Evolutionary conservation across 1,140 invertebrate species (phyloP), one percentile per base, ranked within the genome.

Genomic region (Fopius arisanus): DNA sequence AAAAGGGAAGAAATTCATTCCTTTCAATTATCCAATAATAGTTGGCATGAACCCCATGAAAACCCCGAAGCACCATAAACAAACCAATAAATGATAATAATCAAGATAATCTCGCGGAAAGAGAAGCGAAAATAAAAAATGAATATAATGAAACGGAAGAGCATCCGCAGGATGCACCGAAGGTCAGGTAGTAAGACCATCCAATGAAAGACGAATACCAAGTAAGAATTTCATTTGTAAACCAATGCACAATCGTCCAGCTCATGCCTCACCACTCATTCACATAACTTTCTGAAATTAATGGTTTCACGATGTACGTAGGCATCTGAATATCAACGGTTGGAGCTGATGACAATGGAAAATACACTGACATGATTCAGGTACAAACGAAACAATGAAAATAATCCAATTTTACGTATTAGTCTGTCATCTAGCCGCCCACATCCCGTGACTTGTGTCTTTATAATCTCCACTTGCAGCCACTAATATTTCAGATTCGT

Each of bases 391-490:
- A 59, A 59, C 1, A n/a, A n/a, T n/a, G n/a, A n/a, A n/a, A n/a
- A n/a, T n/a, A n/a, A n/a, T n/a, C 14, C 14, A 3, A 59, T 59
- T 59, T 59, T 59, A 59, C 19, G 21, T 59, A 59, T 28, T 23
- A 59, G 54, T 59, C 23, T 28, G 68, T 59, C 72, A 28, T 33
- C 48, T 0, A 26, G 67, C 77, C 82, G 81, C 83, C 84, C 75
- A 85, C 84, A 84, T 85, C 83, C 82, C 79, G 82, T 82, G 19
- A 31, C 67, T 37, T 26, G 59, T 16, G 16, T 72, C 74, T 54
- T 80, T 84, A 84, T 84, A 85, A 84, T 68, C 48, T 67, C 67
- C 41, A 26, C 16, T 6, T 23, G 7, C 41, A 63, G 6, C 40
- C 16, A 33, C 65, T 48, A 48, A 65, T 29, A 65, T 16, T 5